Percentiles rank a stretch among this genome's conserved stretches.
These are phyloP conservation scores for Uloborus plumipes DNA, from an alignment of 2,888 invertebrate genomes.

Conservation along the genomic window DNA sequence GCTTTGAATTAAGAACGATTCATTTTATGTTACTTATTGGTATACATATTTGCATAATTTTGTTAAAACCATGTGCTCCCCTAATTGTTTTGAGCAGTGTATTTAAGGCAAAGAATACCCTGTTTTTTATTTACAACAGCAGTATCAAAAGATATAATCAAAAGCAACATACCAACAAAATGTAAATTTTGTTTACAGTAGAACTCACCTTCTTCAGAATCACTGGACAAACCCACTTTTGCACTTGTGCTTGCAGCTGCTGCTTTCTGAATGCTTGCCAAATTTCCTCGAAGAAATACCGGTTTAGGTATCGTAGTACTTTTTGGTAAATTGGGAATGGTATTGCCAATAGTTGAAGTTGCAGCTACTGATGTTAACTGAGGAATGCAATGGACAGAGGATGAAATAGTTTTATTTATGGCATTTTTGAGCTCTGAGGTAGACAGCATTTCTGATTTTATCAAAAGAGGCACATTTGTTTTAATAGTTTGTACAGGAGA, in stretches of 20 bases:
- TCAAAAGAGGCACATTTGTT: constrained; percentile 35
- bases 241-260: constrained; percentile 26
- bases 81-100: too few relatives aligned
- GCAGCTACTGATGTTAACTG: constrained; percentile 17
- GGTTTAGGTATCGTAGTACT: constrained; percentile 21
- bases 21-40: too few relatives aligned
- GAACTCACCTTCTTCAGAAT: constrained; percentile 56
- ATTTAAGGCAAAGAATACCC: too few relatives aligned
- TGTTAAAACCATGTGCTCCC: too few relatives aligned
- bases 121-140: too few relatives aligned
- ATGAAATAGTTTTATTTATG: constrained; percentile 28
- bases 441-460: constrained; percentile 32
- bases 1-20: too few relatives aligned
- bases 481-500: constrained; percentile 7
- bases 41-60: too few relatives aligned
- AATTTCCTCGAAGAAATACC: constrained; percentile 43
- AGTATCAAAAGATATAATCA: too few relatives aligned
- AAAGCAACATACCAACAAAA: too few relatives aligned
- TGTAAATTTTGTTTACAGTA: too few relatives aligned
- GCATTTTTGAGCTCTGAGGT: not conserved
- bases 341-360: not conserved
- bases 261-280: constrained; percentile 47
- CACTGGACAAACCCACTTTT: constrained; percentile 36
- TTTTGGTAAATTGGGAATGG: constrained; percentile 13
- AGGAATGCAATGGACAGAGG: constrained; percentile 12